phyloP scores from a whole-genome alignment of 2,888 invertebrate genomes.

The Parelbella ahira region DNA sequence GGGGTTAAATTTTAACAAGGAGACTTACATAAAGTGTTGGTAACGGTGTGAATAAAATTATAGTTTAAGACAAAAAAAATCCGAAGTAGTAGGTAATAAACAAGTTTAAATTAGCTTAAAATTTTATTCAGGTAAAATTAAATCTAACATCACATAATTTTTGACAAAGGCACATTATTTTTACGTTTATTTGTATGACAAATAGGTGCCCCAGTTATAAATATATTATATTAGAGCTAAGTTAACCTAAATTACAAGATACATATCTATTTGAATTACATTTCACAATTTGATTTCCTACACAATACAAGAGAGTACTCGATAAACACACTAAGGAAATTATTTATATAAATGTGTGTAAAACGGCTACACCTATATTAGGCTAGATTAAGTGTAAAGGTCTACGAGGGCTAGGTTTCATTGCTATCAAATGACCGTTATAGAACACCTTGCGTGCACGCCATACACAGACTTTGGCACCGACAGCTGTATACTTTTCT shows the following conservation, averaged over 20 bases:
- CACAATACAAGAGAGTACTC: neutral
- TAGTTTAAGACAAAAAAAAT: constrained; percentile 8
- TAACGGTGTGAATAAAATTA: neutral
- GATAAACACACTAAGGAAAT: constrained; percentile 3
- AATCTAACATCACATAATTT: constrained; percentile 64
- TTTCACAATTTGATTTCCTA: neutral
- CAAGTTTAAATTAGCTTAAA: too few relatives aligned
- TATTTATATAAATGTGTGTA: constrained; percentile 1
- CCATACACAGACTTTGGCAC: constrained; percentile 65
- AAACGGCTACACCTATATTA: neutral
- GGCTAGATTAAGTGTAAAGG: constrained; percentile 28
- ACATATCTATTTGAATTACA: neutral
- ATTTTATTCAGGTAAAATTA: constrained; percentile 41
- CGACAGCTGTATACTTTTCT: constrained; percentile 69
- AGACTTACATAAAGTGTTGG: constrained; percentile 35
- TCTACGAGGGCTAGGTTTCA: constrained; percentile 38
- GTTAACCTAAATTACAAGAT: neutral
- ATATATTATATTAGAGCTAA: constrained; percentile 16
- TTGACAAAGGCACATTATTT: constrained; percentile 60
- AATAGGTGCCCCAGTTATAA: constrained; percentile 46
- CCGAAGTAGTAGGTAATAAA: too few relatives aligned
- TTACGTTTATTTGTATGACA: constrained; percentile 44
- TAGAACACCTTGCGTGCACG: constrained; percentile 69
- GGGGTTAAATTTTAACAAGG: constrained; percentile 51
- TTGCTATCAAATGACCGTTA: constrained; percentile 59